Evolutionary conservation across 1,140 invertebrate genomes (phyloP), one percentile per base, ranked within the genome.

Genomic region (Latrodectus geometricus): DNA sequence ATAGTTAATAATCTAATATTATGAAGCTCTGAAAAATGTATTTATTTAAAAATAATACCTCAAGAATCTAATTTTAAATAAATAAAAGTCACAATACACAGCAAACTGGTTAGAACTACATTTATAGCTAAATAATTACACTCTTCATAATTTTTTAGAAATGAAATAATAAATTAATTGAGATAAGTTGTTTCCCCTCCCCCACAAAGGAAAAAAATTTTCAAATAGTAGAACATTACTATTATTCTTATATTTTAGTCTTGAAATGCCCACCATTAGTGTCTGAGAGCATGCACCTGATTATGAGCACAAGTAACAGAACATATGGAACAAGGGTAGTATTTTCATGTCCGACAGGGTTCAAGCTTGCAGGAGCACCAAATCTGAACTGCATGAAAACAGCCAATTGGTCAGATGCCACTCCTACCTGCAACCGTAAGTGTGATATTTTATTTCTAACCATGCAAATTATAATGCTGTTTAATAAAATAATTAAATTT

Each of bases 291-390:
- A 91, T 91, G 0, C 92, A 93, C 88, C 90, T 95, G 8, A 89
- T 94, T 35, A 89, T 93, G 54, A 92, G 93, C 74, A 92, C 94
- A 89, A 94, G 94, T 90, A 93, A 93, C 77, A 94, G 91, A 23
- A 86, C 83, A 56, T 94, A 93, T 85, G 93, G 93, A 8, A 93
- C 95, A n/a, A 92, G 93, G 82, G 95, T 94, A 8, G 92, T 95
- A 23, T 97, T 96, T 91, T 93, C 94, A 74, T 97, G 96, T 89
- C 93, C 95, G 84, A 95, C 95, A 94, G 95, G 96, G 66, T 95
- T 96, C 90, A 92, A 93, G 86, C 92, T 97, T 48, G 92, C 92
- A 65, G 96, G 96, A 12, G 92, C 93, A 66, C 93, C 94, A 8
- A 94, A 93, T 61, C 92, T 97, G 65, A 94, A 94, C 90, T 97